These are phyloP conservation scores for Girardinus metallicus DNA, from an alignment of 2,797 vertebrate genomes.

Conservation along the genomic window DNA sequence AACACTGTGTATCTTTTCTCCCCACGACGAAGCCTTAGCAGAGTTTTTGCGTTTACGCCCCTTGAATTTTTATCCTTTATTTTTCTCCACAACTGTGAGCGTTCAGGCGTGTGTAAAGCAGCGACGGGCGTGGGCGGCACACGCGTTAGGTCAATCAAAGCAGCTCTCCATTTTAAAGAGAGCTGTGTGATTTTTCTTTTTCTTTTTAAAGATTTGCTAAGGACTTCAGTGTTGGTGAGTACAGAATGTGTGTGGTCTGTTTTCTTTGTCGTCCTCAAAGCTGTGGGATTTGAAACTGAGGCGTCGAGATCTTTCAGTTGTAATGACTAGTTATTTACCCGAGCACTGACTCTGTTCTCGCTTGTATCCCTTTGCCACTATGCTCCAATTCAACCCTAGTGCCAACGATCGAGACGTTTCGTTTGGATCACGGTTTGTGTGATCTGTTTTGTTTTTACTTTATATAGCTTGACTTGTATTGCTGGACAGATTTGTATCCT, in stretches of 20 bases:
- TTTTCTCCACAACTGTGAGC: slow-evolving; percentile 53
- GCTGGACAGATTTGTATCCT: slow-evolving; percentile 69
- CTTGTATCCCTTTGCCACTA: not conserved
- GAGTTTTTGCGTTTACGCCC: slow-evolving; percentile 49
- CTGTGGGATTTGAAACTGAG: slow-evolving; percentile 32
- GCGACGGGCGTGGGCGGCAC: slow-evolving; percentile 1
- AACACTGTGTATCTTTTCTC: slow-evolving; percentile 75
- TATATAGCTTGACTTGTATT: slow-evolving; percentile 59
- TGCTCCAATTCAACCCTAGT: slow-evolving; percentile 48
- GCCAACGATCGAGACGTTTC: slow-evolving; percentile 71
- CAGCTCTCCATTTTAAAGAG: slow-evolving; percentile 51
- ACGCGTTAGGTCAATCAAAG: slow-evolving; percentile 32
- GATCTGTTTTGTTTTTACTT: slow-evolving; percentile 37
- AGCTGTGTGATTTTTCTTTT: slow-evolving; percentile 44
- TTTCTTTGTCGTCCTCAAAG: slow-evolving; percentile 47
- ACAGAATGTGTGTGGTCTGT: slow-evolving; percentile 51
- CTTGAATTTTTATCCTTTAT: not conserved
- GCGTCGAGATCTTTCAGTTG: slow-evolving; percentile 33
- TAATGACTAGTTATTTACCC: slow-evolving; percentile 40
- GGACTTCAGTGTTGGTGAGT: slow-evolving; percentile 61
- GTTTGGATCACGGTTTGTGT: slow-evolving; percentile 47
- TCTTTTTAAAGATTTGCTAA: slow-evolving; percentile 47
- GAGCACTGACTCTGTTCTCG: not conserved
- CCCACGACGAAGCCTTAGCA: slow-evolving; percentile 70
- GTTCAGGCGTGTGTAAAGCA: slow-evolving; percentile 14